Conservation (phyloP, 2,113 vertebrate genomes). For the Nerophis lumbriciformis region DNA sequence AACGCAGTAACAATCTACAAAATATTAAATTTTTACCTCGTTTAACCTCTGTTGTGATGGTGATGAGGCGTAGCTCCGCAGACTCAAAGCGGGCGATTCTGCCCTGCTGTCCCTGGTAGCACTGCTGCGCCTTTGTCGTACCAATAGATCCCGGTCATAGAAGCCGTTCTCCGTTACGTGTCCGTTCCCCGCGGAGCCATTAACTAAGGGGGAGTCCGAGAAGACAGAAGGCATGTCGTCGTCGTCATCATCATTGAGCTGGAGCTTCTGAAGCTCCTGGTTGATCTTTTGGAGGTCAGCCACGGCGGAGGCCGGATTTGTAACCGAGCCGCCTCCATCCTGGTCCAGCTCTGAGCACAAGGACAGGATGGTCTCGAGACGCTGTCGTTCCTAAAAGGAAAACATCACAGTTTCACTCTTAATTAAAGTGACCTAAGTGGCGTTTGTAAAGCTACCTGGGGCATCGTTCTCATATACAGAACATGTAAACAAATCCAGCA, state of each 20-base stretch:
- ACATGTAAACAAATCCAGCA: neutral
- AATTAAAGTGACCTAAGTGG: neutral
- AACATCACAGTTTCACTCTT: neutral
- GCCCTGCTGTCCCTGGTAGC: constrained; percentile 54
- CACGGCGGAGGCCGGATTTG: constrained; percentile 70
- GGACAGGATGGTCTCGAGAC: constrained; percentile 89
- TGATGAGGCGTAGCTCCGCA: constrained; percentile 53
- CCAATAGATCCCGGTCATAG: constrained; percentile 69
- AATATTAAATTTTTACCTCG: constrained; percentile 49
- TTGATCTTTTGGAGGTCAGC: constrained; percentile 92
- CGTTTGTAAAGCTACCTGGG: neutral
- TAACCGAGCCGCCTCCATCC: constrained; percentile 31
- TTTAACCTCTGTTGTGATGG: constrained; percentile 60
- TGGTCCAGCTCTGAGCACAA: constrained; percentile 86
- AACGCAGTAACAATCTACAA: neutral
- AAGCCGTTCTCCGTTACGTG: constrained; percentile 61
- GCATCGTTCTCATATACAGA: neutral
- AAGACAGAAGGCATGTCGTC: constrained; percentile 73
- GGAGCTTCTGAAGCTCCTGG: constrained; percentile 89
- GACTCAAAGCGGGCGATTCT: constrained; percentile 50
- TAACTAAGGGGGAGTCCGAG: constrained; percentile 71
- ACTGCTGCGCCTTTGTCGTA: constrained; percentile 53
- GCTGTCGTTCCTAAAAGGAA: constrained; percentile 81
- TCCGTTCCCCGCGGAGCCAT: constrained; percentile 53
- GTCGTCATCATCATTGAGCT: constrained; percentile 79